phyloP scores from a whole-genome alignment of 2,113 vertebrate species.

The Psettodes erumei region DNA sequence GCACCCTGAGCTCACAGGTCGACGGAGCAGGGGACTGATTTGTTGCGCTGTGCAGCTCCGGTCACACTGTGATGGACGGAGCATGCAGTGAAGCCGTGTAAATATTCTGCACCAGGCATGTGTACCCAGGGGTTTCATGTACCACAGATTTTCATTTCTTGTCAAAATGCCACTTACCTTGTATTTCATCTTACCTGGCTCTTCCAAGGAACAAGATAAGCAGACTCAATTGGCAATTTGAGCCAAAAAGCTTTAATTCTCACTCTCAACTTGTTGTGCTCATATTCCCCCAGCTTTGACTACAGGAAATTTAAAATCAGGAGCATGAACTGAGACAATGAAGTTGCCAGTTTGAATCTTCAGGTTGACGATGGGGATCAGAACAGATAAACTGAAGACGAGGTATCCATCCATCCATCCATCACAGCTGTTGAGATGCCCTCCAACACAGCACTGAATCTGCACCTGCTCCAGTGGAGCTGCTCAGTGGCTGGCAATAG shows the following conservation, averaged over 20 bases:
- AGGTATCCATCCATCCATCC: slow-evolving; percentile 51
- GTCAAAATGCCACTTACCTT: slow-evolving; percentile 13
- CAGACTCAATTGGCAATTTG: not conserved
- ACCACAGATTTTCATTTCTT: slow-evolving; percentile 13
- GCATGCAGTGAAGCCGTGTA: not conserved
- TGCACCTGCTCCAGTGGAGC: slow-evolving; percentile 65
- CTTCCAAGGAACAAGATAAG: not conserved
- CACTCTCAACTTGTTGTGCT: slow-evolving; percentile 7
- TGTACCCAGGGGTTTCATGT: not conserved
- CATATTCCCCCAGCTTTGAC: not conserved
- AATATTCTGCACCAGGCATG: not conserved
- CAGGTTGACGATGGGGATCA: slow-evolving; percentile 27
- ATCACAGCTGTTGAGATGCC: slow-evolving; percentile 61
- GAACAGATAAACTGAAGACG: slow-evolving; percentile 52
- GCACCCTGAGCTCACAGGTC: too few relatives aligned
- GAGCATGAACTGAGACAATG: slow-evolving; percentile 26
- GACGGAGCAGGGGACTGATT: not conserved
- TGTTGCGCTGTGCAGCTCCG: not conserved
- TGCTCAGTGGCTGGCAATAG: slow-evolving; percentile 54
- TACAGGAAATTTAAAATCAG: slow-evolving; percentile 23
- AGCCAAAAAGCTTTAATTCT: slow-evolving; percentile 17
- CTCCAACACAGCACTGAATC: slow-evolving; percentile 63
- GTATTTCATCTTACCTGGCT: not conserved
- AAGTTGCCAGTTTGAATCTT: slow-evolving; percentile 47
- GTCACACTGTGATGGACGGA: not conserved